phyloP scores from a whole-genome alignment of 2,888 invertebrate genomes.

The Iselma pallidipennis region DNA sequence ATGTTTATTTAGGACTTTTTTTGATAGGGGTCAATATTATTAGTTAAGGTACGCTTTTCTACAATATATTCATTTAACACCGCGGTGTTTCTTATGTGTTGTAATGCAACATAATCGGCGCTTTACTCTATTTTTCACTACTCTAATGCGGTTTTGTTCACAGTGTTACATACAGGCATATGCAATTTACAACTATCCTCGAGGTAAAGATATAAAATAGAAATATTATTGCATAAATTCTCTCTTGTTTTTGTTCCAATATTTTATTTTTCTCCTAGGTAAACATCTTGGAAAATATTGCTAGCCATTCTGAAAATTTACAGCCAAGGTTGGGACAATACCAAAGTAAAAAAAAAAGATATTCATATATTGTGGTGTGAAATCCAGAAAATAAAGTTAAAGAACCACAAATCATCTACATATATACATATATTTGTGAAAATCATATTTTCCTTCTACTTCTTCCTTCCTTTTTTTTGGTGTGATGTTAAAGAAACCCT shows the following conservation, averaged over 20 bases:
- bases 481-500: not conserved
- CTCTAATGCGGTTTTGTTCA: conserved; percentile 37
- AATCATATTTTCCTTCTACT: not conserved
- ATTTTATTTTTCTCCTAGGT: conserved; percentile 20
- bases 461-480: not conserved
- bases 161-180: not conserved
- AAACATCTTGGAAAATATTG: conserved; percentile 26
- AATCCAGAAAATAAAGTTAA: not conserved
- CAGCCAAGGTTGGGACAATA: conserved; percentile 13
- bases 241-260: conserved; percentile 14
- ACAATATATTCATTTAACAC: too few species aligned
- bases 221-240: conserved; percentile 31
- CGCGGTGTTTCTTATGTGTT: too few species aligned
- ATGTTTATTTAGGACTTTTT: too few species aligned
- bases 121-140: conserved; percentile 28
- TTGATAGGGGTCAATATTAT: too few species aligned
- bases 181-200: conserved; percentile 32
- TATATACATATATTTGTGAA: not conserved
- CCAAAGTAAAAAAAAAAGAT: conserved; percentile 8
- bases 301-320: conserved; percentile 26
- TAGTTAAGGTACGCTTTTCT: too few species aligned
- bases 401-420: not conserved
- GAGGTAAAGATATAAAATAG: conserved; percentile 24
- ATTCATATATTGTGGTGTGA: not conserved
- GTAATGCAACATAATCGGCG: too few species aligned